A percentile compares a stretch with the other conserved stretches of the same genome.
Evolutionary conservation across 1,140 invertebrate genomes (phyloP).

Genomic region (Brachionus angularis): DNA sequence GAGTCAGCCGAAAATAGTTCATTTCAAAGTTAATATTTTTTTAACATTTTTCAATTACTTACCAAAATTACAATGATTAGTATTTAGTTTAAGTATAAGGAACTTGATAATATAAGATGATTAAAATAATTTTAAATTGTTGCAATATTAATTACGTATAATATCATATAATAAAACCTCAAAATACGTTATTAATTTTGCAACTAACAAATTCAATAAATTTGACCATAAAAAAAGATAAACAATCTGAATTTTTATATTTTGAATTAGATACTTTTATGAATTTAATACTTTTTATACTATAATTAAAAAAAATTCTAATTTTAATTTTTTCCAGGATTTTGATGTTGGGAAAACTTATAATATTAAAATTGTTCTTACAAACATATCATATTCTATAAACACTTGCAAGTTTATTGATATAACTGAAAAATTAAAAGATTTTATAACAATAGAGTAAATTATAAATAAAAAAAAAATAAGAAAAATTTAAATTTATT

Average conservation of each 20-base stretch:
- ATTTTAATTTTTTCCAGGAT: too few species aligned
- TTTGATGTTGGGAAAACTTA: constrained; percentile 57
- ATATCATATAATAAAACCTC: too few species aligned
- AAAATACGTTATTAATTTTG: too few species aligned
- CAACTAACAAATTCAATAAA: constrained; percentile 1
- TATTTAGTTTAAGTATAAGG: not conserved
- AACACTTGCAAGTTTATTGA: constrained; percentile 55
- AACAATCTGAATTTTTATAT: too few species aligned
- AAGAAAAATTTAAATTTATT: not conserved
- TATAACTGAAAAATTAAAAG: constrained; percentile 56
- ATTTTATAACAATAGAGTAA: constrained; percentile 57
- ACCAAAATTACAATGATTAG: not conserved
- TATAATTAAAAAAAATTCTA: too few species aligned
- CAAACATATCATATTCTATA: constrained; percentile 57
- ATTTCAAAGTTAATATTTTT: constrained; percentile 54
- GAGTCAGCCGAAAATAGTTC: constrained; percentile 56
- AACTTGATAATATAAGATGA: too few species aligned
- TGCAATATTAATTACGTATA: too few species aligned
- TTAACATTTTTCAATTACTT: not conserved
- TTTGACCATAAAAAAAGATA: too few species aligned
- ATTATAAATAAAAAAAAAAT: constrained; percentile 40
- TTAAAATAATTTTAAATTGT: too few species aligned
- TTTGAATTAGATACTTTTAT: too few species aligned
- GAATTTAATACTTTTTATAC: too few species aligned
- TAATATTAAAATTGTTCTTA: constrained; percentile 56